Conservation (phyloP, 2,888 invertebrate species). For the Antitype chi region DNA sequence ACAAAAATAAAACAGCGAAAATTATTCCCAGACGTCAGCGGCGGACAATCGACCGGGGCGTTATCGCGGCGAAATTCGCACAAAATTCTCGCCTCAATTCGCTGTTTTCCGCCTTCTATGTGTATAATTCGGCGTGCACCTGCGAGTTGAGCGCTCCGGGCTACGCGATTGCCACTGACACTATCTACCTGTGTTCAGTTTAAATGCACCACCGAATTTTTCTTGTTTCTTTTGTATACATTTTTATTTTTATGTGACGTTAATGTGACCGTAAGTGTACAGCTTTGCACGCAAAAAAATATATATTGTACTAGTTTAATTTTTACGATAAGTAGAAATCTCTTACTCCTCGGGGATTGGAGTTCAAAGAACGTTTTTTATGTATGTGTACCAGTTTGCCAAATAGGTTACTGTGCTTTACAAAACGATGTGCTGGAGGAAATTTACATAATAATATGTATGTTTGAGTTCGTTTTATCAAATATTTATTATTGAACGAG, state of each 20-base stretch:
- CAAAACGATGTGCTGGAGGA: constrained; percentile 35
- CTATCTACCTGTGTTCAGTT: constrained; percentile 80
- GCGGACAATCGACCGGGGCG: constrained; percentile 72
- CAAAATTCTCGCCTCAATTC: constrained; percentile 74
- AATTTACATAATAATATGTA: constrained; percentile 44
- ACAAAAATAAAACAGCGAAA: constrained; percentile 68
- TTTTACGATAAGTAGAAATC: constrained; percentile 39
- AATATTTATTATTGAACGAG: constrained; percentile 28
- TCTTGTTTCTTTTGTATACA: constrained; percentile 72
- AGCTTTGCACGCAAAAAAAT: constrained; percentile 23
- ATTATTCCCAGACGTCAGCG: constrained; percentile 71
- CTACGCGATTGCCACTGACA: constrained; percentile 80
- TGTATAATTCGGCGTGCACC: constrained; percentile 77
- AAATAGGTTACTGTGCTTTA: constrained; percentile 62
- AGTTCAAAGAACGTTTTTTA: constrained; percentile 41
- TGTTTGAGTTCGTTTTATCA: constrained; percentile 17
- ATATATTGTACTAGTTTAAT: constrained; percentile 21
- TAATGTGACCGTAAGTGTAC: constrained; percentile 48
- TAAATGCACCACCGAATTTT: constrained; percentile 78
- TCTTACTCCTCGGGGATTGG: constrained; percentile 27
- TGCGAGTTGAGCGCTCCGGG: constrained; percentile 71
- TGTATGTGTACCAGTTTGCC: constrained; percentile 44
- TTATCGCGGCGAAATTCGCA: constrained; percentile 73
- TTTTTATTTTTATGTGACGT: constrained; percentile 59
- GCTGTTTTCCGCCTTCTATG: constrained; percentile 71